These are phyloP conservation scores for Propithecus deckenii DNA, from an alignment of 2,797 vertebrate genomes.

Conservation along the genomic window DNA sequence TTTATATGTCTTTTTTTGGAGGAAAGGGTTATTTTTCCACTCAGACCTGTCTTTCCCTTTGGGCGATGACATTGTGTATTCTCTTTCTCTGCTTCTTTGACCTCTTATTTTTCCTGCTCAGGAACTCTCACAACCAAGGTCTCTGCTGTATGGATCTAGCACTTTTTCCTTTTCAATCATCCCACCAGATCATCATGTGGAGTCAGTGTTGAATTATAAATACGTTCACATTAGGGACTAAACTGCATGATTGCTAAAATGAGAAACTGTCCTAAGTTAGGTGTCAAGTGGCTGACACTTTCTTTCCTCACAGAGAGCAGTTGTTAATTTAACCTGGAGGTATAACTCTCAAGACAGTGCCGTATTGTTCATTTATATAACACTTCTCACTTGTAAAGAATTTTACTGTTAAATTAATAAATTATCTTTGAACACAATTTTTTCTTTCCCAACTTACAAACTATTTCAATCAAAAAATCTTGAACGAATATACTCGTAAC, in stretches of 20 bases:
- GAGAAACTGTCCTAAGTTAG: background rate
- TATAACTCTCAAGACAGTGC: background rate
- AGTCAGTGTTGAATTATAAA: constrained; percentile 5
- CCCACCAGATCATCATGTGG: background rate
- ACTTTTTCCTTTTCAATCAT: background rate
- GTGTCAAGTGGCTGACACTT: background rate
- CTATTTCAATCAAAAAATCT: background rate
- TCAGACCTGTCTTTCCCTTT: background rate
- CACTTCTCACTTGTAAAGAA: background rate
- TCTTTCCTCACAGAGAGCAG: background rate
- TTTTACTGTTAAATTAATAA: background rate
- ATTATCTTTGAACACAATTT: background rate
- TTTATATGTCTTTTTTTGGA: background rate
- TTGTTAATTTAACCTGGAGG: background rate
- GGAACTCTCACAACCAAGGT: background rate
- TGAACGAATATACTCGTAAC: background rate
- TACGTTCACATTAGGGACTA: background rate
- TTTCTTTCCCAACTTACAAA: background rate
- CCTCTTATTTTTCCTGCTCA: background rate
- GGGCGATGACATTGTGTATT: background rate
- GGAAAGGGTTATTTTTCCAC: background rate
- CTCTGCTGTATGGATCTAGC: accelerated
- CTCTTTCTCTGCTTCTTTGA: background rate
- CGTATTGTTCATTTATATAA: background rate
- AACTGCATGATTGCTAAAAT: background rate